Conservation (phyloP, 2,113 vertebrate genomes). For the mouse (Mus musculus) region GRCm39 chr12:47359001-47359500, state of each 20-base stretch:
- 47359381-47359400: not conserved
- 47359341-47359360: not conserved
- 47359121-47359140: not conserved
- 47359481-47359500: not conserved
- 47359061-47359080: not conserved
- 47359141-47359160: not conserved
- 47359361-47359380: not conserved
- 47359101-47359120: conserved; percentile 18
- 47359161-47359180: not conserved
- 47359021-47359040: conserved; percentile 40
- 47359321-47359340: not conserved
- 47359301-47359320: not conserved
- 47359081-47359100: not conserved
- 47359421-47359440: not conserved
- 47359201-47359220: not conserved
- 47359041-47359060: not conserved
- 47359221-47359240: not conserved
- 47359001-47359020: not conserved
- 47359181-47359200: not conserved
- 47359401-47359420: not conserved
- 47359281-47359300: not conserved
- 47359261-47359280: not conserved
- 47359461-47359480: not conserved
- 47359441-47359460: not conserved
- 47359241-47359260: not conserved